Conservation (phyloP, 2,888 invertebrate species). For the Altica lythri region DNA sequence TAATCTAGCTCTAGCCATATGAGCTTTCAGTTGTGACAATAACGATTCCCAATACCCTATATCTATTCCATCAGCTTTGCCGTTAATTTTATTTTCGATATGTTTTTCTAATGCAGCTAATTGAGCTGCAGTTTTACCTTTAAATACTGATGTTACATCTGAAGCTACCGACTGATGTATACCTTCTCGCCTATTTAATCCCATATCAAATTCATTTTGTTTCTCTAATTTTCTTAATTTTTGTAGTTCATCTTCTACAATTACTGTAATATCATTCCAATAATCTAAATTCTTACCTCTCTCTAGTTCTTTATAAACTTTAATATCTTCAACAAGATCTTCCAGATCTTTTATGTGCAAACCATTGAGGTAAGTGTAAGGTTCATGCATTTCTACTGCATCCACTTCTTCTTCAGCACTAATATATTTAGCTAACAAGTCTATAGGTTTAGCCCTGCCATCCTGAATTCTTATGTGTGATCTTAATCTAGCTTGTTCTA, state of each 20-base stretch:
- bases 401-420: conserved; percentile 86
- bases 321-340: conserved; percentile 95
- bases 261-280: conserved; percentile 95
- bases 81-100: conserved; percentile 85
- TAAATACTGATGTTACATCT: conserved; percentile 88
- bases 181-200: conserved; percentile 59
- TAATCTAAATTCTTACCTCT: conserved; percentile 85
- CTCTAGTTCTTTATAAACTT: conserved; percentile 92
- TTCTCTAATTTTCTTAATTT: conserved; percentile 79
- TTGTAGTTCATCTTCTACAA: conserved; percentile 90
- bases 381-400: conserved; percentile 97
- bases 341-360: conserved; percentile 89
- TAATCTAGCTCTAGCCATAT: conserved; percentile 90
- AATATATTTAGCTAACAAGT: conserved; percentile 94
- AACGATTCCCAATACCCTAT: conserved; percentile 98
- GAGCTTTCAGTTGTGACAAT: conserved; percentile 92
- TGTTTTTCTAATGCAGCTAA: conserved; percentile 80
- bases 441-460: conserved; percentile 97
- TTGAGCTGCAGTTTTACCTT: conserved; percentile 85
- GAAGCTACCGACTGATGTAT: conserved; percentile 91
- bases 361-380: conserved; percentile 93
- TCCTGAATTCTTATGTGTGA: conserved; percentile 96
- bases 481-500: conserved; percentile 88
- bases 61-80: conserved; percentile 88
- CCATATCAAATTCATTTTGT: conserved; percentile 64